Conservation (phyloP, 2,797 vertebrate species). For the Halcyon smyrnensis region DNA sequence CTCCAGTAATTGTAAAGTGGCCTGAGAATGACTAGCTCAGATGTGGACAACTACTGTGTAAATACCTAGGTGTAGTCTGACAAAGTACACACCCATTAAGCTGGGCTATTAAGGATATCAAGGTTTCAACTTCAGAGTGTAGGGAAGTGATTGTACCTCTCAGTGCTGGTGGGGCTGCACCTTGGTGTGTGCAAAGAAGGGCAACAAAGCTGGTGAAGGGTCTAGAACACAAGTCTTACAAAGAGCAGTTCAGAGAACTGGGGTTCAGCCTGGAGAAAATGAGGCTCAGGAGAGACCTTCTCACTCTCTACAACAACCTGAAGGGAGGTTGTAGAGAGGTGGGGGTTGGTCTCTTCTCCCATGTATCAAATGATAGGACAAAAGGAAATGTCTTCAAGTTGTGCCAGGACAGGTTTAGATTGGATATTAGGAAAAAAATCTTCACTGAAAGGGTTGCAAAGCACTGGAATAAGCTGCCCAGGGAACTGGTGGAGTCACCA, state of each 20-base stretch:
- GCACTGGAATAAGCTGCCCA: neutral
- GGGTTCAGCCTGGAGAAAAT: neutral
- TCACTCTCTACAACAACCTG: neutral
- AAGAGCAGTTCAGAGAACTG: neutral
- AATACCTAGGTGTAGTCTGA: neutral
- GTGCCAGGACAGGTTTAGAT: neutral
- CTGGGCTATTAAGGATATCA: neutral
- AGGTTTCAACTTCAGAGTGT: neutral
- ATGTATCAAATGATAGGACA: neutral
- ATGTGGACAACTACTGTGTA: neutral
- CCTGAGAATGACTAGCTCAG: neutral
- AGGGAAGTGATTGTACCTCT: neutral
- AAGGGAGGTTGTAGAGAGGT: neutral
- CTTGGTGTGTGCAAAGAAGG: neutral
- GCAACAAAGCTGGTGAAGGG: neutral
- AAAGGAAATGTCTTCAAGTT: neutral
- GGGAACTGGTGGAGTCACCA: neutral
- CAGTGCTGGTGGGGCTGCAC: neutral
- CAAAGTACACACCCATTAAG: neutral
- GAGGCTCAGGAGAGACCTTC: neutral
- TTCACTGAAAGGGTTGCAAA: neutral
- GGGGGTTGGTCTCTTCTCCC: neutral
- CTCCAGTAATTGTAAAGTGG: neutral
- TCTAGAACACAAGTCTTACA: neutral
- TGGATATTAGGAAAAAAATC: neutral